phyloP scores from a whole-genome alignment of 2,113 vertebrate genomes.

The Mandrillus leucophaeus region DNA sequence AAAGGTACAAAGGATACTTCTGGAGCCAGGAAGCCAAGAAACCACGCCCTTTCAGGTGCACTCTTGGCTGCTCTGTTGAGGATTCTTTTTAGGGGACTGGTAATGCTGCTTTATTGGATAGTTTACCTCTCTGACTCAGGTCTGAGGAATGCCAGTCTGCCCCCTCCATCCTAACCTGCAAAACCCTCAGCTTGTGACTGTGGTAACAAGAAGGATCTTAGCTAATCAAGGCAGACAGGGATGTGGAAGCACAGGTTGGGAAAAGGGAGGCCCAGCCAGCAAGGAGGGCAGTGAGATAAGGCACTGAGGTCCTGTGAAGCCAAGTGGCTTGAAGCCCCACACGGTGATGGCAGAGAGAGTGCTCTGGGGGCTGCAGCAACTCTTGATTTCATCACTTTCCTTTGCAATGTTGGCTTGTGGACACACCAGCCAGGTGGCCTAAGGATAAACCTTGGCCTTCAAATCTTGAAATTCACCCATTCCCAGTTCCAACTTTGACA shows the following conservation, averaged over 20 bases:
- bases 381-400: neutral
- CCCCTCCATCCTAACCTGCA: neutral
- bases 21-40: neutral
- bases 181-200: neutral
- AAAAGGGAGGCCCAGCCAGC: neutral
- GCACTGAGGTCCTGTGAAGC: neutral
- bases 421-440: too few species aligned
- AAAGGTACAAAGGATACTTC: constrained; percentile 23
- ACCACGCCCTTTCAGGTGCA: constrained; percentile 19
- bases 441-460: neutral
- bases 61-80: neutral
- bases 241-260: too few species aligned
- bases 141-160: neutral
- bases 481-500: neutral
- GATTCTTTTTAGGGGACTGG: neutral
- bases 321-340: neutral
- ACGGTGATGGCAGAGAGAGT: accelerated
- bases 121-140: constrained; percentile 34
- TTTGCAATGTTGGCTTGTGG: neutral
- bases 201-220: neutral
- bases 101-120: neutral
- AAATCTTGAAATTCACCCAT: neutral
- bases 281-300: neutral
- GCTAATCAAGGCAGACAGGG: too few species aligned
- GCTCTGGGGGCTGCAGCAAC: accelerated